Base-by-base conservation (phyloP, 2,113 vertebrate species). In the Pomatorhinus ruficollis region DNA sequence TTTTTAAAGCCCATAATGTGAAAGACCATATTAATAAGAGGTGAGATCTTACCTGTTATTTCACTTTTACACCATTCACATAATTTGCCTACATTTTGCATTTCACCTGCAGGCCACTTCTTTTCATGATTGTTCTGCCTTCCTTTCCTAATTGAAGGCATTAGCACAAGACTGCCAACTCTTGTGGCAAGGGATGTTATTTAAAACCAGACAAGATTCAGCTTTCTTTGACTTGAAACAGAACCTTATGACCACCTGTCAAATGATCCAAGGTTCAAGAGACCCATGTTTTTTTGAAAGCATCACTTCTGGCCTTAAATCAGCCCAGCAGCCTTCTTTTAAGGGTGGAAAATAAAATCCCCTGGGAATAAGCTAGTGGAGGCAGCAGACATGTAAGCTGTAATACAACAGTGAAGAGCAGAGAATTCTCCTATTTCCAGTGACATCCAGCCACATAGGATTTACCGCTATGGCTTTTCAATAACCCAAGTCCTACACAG, bases 261-360 rank as follows among this genome's bases (percentile, higher is more conserved):
- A 95, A 92, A 92, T 31, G 77, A 95, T 96, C 52, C 65, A 75
- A 89, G 52, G 59, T 88, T 94, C 91, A 89, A 59, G 61, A 96
- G 90, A 87, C 57, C 60, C 23, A 24, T 52, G 76, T 11, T 88
- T 91, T 95, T 94, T 87, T 93, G 56, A 91, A 93, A 96, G 90
- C 82, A 68, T 94, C 45, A 59, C 86, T 96, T 90, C 60, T 90
- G 79, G 87, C 76, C 72, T 90, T 97, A 94, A 90, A 96, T 96
- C 94, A 89, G 56, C 25, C 63, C 95, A 89, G 91, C 89, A 97
- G 93, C 24, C 61, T 75, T 93, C 84, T 89, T 95, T 90, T 87
- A 94, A 83, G 70, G 76, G 78, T 50, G 45, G 87, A 93, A 97
- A 96, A 95, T 71, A 94, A 97, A 96, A 45, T 88, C 88, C 45